Percentiles rank a stretch among this genome's conserved stretches.
Evolutionary conservation across 1,140 invertebrate species (phyloP).

Genomic region (Drosophila jambulina): DNA sequence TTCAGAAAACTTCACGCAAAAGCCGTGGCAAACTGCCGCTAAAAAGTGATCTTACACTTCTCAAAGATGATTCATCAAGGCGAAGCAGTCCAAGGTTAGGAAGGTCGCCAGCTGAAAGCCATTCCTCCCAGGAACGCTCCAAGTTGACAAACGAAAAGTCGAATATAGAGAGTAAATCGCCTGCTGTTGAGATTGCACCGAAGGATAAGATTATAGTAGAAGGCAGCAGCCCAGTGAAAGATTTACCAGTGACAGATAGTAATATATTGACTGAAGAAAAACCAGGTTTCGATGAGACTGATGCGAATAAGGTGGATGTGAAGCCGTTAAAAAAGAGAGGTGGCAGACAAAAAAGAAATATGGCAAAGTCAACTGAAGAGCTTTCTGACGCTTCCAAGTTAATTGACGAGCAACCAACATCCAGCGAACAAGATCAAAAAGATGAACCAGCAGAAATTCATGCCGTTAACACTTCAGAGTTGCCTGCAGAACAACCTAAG

Average conservation of each 20-base stretch:
- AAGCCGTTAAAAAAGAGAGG: not conserved
- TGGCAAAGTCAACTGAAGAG: not conserved
- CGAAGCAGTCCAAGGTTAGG: constrained; percentile 42
- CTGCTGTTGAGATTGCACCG: not conserved
- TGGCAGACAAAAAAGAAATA: not conserved
- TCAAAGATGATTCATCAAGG: constrained; percentile 3
- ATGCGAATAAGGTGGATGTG: not conserved
- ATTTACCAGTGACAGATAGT: not conserved
- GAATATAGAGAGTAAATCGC: not conserved
- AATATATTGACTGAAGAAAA: not conserved
- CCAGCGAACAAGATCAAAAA: constrained; percentile 6
- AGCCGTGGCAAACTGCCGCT: constrained; percentile 24
- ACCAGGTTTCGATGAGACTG: constrained; percentile 4
- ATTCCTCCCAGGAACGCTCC: constrained; percentile 25
- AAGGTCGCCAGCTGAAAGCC: constrained; percentile 27
- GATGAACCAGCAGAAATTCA: not conserved
- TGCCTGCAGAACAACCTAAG: not conserved
- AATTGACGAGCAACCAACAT: constrained; percentile 8
- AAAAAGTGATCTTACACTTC: not conserved
- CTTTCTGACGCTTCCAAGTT: not conserved
- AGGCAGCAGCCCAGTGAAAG: not conserved
- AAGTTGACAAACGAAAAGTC: not conserved
- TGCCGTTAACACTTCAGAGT: not conserved
- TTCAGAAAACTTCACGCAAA: not conserved
- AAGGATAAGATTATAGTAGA: not conserved